Conservation (phyloP, 2,797 vertebrate species). For the Coluber constrictor region DNA sequence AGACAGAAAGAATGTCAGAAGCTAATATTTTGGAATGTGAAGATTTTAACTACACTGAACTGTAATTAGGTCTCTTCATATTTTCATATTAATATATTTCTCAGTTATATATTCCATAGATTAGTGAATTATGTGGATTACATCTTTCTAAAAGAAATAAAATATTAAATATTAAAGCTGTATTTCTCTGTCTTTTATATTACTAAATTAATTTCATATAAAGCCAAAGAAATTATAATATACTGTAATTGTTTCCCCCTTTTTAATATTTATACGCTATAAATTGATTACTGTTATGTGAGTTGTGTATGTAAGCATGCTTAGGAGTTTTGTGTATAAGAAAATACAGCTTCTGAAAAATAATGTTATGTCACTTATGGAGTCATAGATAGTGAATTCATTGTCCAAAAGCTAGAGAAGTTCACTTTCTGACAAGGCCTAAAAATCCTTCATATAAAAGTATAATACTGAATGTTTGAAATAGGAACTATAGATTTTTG, state of each 20-base stretch:
- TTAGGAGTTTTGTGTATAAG: not conserved
- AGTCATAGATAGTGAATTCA: not conserved
- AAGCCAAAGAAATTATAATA: not conserved
- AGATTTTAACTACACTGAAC: constrained; percentile 11
- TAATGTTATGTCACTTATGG: not conserved
- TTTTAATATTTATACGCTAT: not conserved
- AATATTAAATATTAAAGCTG: not conserved
- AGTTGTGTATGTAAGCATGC: not conserved
- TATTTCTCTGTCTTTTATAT: not conserved
- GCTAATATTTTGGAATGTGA: not conserved
- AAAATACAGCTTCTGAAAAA: not conserved
- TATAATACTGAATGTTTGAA: not conserved
- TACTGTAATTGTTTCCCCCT: not conserved
- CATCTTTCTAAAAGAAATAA: not conserved
- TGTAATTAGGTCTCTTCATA: not conserved
- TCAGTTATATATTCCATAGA: not conserved
- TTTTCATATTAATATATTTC: not conserved
- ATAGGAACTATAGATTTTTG: not conserved
- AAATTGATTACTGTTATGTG: not conserved
- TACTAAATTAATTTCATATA: constrained; percentile 4
- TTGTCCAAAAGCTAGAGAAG: too few species aligned
- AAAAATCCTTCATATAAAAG: not conserved
- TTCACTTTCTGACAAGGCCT: not conserved
- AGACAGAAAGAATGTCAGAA: constrained; percentile 27
- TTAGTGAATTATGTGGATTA: not conserved